Percentiles rank a stretch among this genome's conserved stretches.
These are phyloP conservation scores for Trichacis sp. DNA, from an alignment of 2,888 invertebrate species.

Conservation along the genomic window DNA sequence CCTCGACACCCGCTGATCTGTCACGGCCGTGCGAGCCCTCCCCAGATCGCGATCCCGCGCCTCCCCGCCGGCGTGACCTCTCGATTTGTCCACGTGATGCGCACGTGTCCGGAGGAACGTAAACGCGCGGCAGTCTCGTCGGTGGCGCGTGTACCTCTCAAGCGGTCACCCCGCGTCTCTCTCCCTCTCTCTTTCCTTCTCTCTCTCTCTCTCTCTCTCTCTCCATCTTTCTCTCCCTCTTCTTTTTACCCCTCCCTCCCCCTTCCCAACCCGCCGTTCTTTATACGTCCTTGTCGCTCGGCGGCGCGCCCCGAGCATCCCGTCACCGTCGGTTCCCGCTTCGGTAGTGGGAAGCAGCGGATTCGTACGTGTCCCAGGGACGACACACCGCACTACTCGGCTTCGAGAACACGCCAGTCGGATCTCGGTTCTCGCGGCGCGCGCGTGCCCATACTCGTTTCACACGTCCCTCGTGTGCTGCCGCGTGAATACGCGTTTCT, in stretches of 20 bases:
- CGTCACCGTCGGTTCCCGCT: slow-evolving; percentile 35
- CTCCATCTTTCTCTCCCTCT: neutral
- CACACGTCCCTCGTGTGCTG: slow-evolving; percentile 6
- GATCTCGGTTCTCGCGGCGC: slow-evolving; percentile 42
- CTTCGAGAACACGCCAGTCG: slow-evolving; percentile 50
- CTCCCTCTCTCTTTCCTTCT: slow-evolving; percentile 22
- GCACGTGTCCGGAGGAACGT: slow-evolving; percentile 26
- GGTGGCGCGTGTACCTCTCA: slow-evolving; percentile 38
- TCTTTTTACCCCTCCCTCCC: slow-evolving; percentile 8
- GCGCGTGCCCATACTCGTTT: slow-evolving; percentile 15
- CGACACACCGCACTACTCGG: slow-evolving; percentile 52
- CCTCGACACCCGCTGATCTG: too few species aligned
- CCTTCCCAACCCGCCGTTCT: slow-evolving; percentile 16
- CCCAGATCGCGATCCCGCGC: too few species aligned
- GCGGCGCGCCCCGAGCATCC: slow-evolving; percentile 12
- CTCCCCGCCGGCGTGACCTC: slow-evolving; percentile 4
- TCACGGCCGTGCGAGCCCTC: too few species aligned
- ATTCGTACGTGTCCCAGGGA: slow-evolving; percentile 50
- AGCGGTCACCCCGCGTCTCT: slow-evolving; percentile 4
- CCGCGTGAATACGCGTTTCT: slow-evolving; percentile 24
- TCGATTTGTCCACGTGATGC: slow-evolving; percentile 12
- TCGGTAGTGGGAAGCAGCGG: slow-evolving; percentile 47
- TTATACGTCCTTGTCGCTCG: slow-evolving; percentile 31
- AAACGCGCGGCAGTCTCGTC: slow-evolving; percentile 26
- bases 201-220: slow-evolving; percentile 17